A percentile compares a stretch with the other conserved stretches of the same genome.
These are phyloP conservation scores for Sebastolobus altivelis DNA, from an alignment of 2,797 vertebrate genomes.

Conservation along the genomic window DNA sequence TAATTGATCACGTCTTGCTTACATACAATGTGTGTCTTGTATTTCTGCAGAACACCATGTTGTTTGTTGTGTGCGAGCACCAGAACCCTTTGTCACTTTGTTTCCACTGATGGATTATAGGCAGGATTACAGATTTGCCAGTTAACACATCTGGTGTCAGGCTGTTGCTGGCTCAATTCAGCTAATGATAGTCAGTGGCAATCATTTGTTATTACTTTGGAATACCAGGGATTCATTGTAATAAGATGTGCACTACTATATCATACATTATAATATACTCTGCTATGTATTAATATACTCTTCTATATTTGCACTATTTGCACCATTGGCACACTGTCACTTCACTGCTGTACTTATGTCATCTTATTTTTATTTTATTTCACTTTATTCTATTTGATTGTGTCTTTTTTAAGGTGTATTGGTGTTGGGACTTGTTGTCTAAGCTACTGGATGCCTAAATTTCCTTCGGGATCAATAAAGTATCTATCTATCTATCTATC, in stretches of 20 bases:
- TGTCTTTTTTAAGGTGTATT: too few species aligned
- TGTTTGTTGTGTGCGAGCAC: neutral
- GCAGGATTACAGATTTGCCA: conserved; percentile 65
- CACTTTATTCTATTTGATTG: too few species aligned
- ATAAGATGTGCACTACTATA: neutral
- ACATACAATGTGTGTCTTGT: conserved; percentile 24
- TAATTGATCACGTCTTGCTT: conserved; percentile 3
- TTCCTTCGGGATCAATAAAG: too few species aligned
- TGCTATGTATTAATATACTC: too few species aligned
- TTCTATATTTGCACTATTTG: too few species aligned
- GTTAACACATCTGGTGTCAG: conserved; percentile 47
- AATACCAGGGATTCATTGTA: neutral
- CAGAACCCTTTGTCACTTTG: conserved; percentile 9
- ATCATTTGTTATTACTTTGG: neutral
- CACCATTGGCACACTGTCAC: too few species aligned
- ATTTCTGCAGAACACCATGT: conserved; percentile 14
- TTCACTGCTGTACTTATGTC: too few species aligned
- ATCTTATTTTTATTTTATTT: too few species aligned
- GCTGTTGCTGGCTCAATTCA: conserved; percentile 34
- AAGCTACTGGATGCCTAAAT: too few species aligned
- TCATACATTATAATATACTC: too few species aligned
- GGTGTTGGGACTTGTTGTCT: too few species aligned
- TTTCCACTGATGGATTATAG: conserved; percentile 60
- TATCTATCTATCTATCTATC: too few species aligned
- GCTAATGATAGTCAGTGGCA: neutral